Base-by-base conservation (phyloP, 2,797 vertebrate genomes). In the Ispidina lecontei region DNA sequence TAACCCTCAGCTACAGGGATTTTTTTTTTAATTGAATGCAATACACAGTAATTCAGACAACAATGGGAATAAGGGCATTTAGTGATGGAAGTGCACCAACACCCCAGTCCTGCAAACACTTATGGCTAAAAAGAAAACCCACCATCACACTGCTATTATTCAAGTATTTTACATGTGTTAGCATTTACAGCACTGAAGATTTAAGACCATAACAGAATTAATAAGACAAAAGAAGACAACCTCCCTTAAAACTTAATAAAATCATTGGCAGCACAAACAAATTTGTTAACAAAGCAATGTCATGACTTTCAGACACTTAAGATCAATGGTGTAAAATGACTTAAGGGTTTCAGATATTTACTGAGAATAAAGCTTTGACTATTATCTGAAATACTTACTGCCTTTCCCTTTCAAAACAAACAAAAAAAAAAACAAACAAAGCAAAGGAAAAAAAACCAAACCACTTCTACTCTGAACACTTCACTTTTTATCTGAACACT, bases 101-200 rank as follows among this genome's bases (percentile, higher is more conserved):
- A 91, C 80, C 91, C 90, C 88, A 87, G 72, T 93, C 93, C 94
- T 95, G 94, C 94, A 93, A 85, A 79, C 91, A 88, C 43, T 74
- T 64, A 54, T 0, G 39, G 54, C 70, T 96, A 91, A 65, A 82
- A 68, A 74, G 71, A 93, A 96, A 89, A 82, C 52, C 84, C 84
- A 91, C 52, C 71, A 94, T 62, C 79, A 90, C 71, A 75, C 22
- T 69, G 88, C 62, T 77, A 59, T 62, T 87, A 90, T 59, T 87
- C 75, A 80, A 58, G 62, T 85, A 84, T 69, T 90, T 92, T 1
- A 94, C 83, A 84, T 4, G 55, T 69, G 62, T 62, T 77, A 92
- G 76, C 75, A 78, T 74, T 95, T 67, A 85, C 74, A 92, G 56
- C 19, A 84, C 28, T 54, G 81, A 89, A 78, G 41, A 51, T 82